Evolutionary conservation across 2,797 vertebrate species (phyloP), one percentile per base, ranked within the genome.

Genomic region (Pogonophryne albipinna): DNA sequence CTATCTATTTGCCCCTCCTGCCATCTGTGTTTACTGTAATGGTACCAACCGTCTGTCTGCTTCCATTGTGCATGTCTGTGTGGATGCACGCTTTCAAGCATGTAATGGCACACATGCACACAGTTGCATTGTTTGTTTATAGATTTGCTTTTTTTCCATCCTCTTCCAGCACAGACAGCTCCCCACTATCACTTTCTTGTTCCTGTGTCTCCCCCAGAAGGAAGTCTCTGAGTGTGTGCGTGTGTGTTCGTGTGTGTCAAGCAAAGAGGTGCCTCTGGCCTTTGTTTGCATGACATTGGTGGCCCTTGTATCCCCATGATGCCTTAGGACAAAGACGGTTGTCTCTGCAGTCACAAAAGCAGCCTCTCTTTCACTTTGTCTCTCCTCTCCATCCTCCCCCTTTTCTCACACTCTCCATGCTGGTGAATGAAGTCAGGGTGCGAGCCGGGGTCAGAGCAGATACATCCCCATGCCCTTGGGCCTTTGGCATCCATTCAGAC

Each of bases 261-360:
- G 85, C 82, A 81, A 75, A 14, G 86, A 91, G 90, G 92, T 92
- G 87, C 91, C 91, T 90, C 89, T 91, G 83, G 91, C 80, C 91
- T 94, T 96, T 95, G 95, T 96, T 93, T 92, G 89, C 79, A 76
- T 94, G 94, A 95, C 95, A 95, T 94, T 95, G 93, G 92, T 90
- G 89, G 92, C 95, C 93, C 94, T 95, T 95, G 94, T 95, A 85
- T 89, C 89, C 89, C 86, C 80, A 86, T 85, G 84, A 89, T 90
- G 89, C 89, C 58, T 67, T 14, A 31, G 88, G 91, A 96, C 95
- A 96, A 96, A 94, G 92, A 85, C 90, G 79, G 91, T 95, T 95
- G 95, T 96, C 94, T 94, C 85, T 78, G 76, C 79, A 78, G 85
- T 84, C 92, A 95, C 95, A 96, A 95, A 95, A 95, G 94, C 92